A percentile compares a stretch with the other conserved stretches of the same genome.
phyloP scores from a whole-genome alignment of 1,140 invertebrate genomes.

The Lutraria rhynchaena region DNA sequence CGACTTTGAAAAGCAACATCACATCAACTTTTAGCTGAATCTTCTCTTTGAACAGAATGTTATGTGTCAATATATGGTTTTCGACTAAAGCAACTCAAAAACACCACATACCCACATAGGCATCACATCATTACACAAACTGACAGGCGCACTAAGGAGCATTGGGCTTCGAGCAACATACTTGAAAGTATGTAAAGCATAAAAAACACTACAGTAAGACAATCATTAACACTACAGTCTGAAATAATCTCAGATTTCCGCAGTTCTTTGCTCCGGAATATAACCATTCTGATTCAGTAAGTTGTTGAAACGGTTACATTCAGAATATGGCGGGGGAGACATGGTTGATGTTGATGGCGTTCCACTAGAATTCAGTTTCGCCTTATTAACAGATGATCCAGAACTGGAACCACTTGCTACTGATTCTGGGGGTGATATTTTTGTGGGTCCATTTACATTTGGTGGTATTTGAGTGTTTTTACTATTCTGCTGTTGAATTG shows the following conservation, averaged over 20 bases:
- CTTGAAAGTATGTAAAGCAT: too few species aligned
- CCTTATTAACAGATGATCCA: slow-evolving; percentile 50
- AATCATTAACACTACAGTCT: too few species aligned
- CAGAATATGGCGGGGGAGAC: slow-evolving; percentile 50
- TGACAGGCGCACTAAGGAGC: too few species aligned
- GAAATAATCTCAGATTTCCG: slow-evolving; percentile 61
- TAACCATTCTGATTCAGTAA: slow-evolving; percentile 73
- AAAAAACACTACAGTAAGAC: too few species aligned
- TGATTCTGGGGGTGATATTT: slow-evolving; percentile 72
- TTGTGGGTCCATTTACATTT: slow-evolving; percentile 65
- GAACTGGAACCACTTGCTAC: slow-evolving; percentile 58
- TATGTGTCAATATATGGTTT: too few species aligned
- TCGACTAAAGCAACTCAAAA: not conserved
- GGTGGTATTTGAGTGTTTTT: slow-evolving; percentile 57
- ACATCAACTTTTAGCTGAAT: too few species aligned
- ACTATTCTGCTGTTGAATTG: slow-evolving; percentile 56
- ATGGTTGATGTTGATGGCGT: slow-evolving; percentile 47
- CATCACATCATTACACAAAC: not conserved
- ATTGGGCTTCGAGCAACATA: too few species aligned
- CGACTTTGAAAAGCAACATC: too few species aligned
- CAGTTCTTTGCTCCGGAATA: slow-evolving; percentile 75
- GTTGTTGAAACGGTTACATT: slow-evolving; percentile 71
- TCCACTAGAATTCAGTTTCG: slow-evolving; percentile 42
- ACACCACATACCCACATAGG: not conserved
- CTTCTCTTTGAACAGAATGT: too few species aligned